Percentiles rank a stretch among this genome's conserved stretches.
Conservation (phyloP, 53 echinoderm and acorn worm genomes). For the Crossaster papposus region DNA sequence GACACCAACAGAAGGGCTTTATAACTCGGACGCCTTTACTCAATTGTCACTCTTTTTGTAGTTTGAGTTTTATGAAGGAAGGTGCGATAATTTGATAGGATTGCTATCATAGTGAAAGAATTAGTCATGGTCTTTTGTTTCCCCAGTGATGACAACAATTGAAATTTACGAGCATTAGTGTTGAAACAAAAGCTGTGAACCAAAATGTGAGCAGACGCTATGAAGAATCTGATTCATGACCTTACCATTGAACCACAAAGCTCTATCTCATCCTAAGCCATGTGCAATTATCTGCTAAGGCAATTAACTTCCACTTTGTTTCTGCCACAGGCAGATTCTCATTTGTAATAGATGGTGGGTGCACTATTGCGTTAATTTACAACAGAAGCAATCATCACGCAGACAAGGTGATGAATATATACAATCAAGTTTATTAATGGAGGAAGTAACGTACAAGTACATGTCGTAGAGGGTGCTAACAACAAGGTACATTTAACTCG, state of each 20-base stretch:
- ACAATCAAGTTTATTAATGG: slow-evolving; percentile 12
- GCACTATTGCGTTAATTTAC: slow-evolving; percentile 16
- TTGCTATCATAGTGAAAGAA: not conserved
- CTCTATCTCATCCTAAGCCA: not conserved
- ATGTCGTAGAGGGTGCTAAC: not conserved
- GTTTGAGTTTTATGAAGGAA: not conserved
- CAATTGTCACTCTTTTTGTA: not conserved
- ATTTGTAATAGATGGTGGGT: slow-evolving; percentile 26
- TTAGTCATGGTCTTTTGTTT: slow-evolving; percentile 8
- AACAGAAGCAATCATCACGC: not conserved
- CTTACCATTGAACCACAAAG: too few relatives aligned
- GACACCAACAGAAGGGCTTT: not conserved
- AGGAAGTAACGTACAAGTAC: not conserved
- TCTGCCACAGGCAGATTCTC: not conserved
- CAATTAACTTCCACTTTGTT: slow-evolving; percentile 16
- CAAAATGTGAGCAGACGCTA: slow-evolving; percentile 3
- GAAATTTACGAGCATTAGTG: not conserved
- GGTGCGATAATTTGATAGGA: not conserved
- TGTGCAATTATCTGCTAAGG: not conserved
- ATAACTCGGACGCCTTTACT: not conserved
- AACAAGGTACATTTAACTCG: not conserved
- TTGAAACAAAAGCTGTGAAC: not conserved
- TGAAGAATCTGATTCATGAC: not conserved
- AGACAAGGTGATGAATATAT: not conserved
- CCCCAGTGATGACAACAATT: not conserved